Conservation (phyloP, 2,113 vertebrate genomes). For the Ophiodon elongatus region DNA sequence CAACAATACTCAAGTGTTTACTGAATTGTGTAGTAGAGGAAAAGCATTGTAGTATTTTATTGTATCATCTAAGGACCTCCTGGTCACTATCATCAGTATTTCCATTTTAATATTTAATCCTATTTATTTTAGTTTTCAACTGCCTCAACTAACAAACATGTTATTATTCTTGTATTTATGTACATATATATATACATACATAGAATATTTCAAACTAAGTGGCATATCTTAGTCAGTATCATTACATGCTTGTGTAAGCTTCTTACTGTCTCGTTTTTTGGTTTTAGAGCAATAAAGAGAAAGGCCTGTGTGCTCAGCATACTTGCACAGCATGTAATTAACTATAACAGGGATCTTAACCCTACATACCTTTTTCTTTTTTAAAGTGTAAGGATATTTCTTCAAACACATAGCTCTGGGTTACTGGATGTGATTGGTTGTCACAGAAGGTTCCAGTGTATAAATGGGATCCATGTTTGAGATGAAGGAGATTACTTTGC, state of each 20-base stretch:
- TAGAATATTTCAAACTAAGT: not conserved
- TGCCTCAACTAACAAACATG: not conserved
- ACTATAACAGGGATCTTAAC: conserved; percentile 73
- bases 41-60: not conserved
- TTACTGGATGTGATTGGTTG: conserved; percentile 77
- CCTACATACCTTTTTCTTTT: conserved; percentile 57
- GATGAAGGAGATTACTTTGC: conserved; percentile 44
- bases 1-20: no score
- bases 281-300: conserved; percentile 54
- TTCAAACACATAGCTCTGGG: conserved; percentile 63
- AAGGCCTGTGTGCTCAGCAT: conserved; percentile 44
- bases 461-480: conserved; percentile 67
- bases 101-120: not conserved
- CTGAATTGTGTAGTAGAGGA: not conserved
- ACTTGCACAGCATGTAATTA: conserved; percentile 77
- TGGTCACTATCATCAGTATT: conserved; percentile 8
- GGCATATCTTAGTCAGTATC: conserved; percentile 23
- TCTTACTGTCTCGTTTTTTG: conserved; percentile 11
- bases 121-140: not conserved
- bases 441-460: conserved; percentile 49
- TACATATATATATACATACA: not conserved
- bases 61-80: not conserved
- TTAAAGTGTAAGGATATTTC: conserved; percentile 64
- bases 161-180: not conserved
- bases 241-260: conserved; percentile 38